These are phyloP conservation scores for Micronycteris hirsuta DNA, from an alignment of 2,113 vertebrate genomes.

Conservation along the genomic window DNA sequence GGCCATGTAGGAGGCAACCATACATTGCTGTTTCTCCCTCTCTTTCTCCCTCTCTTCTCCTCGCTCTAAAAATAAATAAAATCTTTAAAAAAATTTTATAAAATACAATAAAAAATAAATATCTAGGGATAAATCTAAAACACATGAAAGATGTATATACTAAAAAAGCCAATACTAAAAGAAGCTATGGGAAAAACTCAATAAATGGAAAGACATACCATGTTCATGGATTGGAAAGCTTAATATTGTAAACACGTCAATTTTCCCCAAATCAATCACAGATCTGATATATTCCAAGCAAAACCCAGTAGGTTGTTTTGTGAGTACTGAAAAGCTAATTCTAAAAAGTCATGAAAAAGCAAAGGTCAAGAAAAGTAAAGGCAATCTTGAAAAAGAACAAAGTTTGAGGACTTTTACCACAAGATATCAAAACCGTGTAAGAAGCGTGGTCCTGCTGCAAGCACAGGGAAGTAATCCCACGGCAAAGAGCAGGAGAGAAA, in stretches of 20 bases:
- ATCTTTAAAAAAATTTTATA: too few species aligned
- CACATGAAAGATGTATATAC: neutral
- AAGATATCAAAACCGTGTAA: neutral
- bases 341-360: neutral
- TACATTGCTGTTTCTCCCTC: too few species aligned
- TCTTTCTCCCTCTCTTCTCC: too few species aligned
- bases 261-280: neutral
- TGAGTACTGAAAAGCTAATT: neutral
- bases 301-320: neutral
- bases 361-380: neutral
- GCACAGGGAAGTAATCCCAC: neutral
- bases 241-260: neutral
- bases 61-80: too few species aligned
- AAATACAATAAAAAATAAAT: neutral
- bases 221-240: neutral
- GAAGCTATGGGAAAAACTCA: neutral
- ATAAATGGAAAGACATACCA: neutral
- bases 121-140: neutral
- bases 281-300: neutral
- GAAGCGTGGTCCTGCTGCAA: neutral
- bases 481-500: neutral
- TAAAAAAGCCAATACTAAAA: neutral
- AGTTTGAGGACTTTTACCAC: neutral
- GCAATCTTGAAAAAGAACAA: neutral
- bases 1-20: too few species aligned